Conservation (phyloP, 1,140 invertebrate species). For the Eufriesea mexicana region DNA sequence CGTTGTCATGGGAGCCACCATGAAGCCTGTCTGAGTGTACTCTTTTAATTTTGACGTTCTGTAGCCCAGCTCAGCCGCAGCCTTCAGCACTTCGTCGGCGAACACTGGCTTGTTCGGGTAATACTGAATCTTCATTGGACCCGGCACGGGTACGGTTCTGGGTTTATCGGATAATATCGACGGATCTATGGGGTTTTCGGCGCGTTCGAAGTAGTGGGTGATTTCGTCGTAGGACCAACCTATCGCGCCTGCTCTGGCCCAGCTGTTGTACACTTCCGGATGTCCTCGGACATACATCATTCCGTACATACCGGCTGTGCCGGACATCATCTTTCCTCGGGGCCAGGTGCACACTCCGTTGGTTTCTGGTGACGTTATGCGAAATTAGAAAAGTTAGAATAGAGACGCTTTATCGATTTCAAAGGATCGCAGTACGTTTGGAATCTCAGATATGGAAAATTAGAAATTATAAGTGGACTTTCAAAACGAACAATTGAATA, state of each 20-base stretch:
- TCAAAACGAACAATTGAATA: too few relatives aligned
- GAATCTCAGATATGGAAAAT: too few relatives aligned
- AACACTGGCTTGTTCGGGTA: constrained; percentile 83
- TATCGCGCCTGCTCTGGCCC: constrained; percentile 88
- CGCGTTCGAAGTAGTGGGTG: constrained; percentile 83
- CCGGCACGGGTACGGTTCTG: constrained; percentile 57
- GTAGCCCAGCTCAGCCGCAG: constrained; percentile 88
- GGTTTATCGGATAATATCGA: constrained; percentile 67
- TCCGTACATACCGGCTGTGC: constrained; percentile 90
- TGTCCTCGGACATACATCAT: constrained; percentile 91
- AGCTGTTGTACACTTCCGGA: constrained; percentile 88
- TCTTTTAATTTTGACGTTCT: constrained; percentile 86
- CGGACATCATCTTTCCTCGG: constrained; percentile 87
- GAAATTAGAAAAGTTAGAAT: neutral
- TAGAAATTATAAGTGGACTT: too few relatives aligned
- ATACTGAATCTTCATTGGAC: constrained; percentile 81
- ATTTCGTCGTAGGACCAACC: constrained; percentile 95
- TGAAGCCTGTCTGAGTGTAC: constrained; percentile 84
- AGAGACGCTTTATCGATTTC: too few relatives aligned
- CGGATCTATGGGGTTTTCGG: constrained; percentile 75
- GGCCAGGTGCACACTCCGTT: constrained; percentile 87
- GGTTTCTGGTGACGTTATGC: constrained; percentile 74
- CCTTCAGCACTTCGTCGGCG: constrained; percentile 85
- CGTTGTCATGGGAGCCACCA: constrained; percentile 83
- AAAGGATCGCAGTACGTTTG: too few relatives aligned